Conservation (phyloP, 2,797 vertebrate species). For the Hydrophis major region DNA sequence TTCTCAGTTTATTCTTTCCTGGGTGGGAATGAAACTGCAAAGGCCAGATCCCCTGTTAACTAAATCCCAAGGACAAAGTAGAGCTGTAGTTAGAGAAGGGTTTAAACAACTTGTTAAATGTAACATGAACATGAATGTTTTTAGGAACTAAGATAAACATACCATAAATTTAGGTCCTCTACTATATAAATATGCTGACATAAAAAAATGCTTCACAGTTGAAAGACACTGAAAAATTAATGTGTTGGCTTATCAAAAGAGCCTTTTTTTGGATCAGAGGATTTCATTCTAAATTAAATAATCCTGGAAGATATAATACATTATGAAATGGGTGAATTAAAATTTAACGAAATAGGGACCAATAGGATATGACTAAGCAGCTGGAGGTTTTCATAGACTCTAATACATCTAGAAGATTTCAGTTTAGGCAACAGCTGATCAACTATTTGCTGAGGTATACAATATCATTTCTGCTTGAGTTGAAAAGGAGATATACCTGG, state of each 20-base stretch:
- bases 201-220: background rate
- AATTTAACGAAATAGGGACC: constrained; percentile 36
- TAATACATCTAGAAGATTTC: background rate
- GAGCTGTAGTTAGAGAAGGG: background rate
- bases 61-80: background rate
- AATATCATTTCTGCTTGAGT: background rate
- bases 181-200: background rate
- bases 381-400: constrained; percentile 22
- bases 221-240: constrained; percentile 32
- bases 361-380: constrained; percentile 18
- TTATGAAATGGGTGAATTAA: constrained; percentile 35
- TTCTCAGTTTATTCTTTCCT: background rate
- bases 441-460: background rate
- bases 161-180: background rate
- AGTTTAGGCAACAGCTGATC: background rate
- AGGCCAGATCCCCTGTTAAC: background rate
- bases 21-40: background rate
- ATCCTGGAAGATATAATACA: constrained; percentile 43
- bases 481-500: background rate
- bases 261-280: constrained; percentile 39
- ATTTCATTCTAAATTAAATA: constrained; percentile 54
- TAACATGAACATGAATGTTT: background rate
- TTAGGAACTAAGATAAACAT: background rate
- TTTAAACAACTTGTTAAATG: background rate
- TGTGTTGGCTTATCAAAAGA: background rate